phyloP scores from a whole-genome alignment of 2,113 vertebrate genomes.

The Etia nguti region DNA sequence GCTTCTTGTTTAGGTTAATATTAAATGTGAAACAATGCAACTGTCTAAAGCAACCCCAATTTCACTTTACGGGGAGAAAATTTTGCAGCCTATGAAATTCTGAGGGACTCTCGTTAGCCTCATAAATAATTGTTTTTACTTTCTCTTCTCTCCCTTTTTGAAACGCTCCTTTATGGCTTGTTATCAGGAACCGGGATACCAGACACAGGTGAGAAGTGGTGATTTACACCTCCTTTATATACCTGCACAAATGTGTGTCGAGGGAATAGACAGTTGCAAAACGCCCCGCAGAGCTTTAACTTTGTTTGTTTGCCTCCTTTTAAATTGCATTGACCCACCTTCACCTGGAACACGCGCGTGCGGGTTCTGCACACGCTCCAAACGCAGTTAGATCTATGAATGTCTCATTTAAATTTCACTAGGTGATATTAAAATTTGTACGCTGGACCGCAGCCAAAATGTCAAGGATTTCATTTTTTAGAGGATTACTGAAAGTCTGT shows the following conservation, averaged over 20 bases:
- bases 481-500: constrained; percentile 41
- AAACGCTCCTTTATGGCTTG: constrained; percentile 19
- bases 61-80: constrained; percentile 24
- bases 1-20: constrained; percentile 55
- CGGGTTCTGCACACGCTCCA: not conserved
- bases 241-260: not conserved
- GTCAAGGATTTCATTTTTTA: constrained; percentile 35
- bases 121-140: constrained; percentile 39
- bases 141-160: constrained; percentile 35
- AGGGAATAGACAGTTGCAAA: not conserved
- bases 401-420: constrained; percentile 42
- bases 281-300: not conserved
- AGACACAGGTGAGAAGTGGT: constrained; percentile 89
- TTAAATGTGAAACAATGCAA: constrained; percentile 58
- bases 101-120: constrained; percentile 5
- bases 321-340: constrained; percentile 27
- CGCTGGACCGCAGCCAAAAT: constrained; percentile 40
- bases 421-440: constrained; percentile 29
- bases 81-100: constrained; percentile 13
- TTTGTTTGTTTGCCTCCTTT: not conserved
- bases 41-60: constrained; percentile 43
- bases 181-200: constrained; percentile 92
- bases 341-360: not conserved
- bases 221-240: constrained; percentile 16
- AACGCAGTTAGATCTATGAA: constrained; percentile 12